Evolutionary conservation across 2,113 vertebrate species (phyloP).

Genomic region (Perccottus glenii): DNA sequence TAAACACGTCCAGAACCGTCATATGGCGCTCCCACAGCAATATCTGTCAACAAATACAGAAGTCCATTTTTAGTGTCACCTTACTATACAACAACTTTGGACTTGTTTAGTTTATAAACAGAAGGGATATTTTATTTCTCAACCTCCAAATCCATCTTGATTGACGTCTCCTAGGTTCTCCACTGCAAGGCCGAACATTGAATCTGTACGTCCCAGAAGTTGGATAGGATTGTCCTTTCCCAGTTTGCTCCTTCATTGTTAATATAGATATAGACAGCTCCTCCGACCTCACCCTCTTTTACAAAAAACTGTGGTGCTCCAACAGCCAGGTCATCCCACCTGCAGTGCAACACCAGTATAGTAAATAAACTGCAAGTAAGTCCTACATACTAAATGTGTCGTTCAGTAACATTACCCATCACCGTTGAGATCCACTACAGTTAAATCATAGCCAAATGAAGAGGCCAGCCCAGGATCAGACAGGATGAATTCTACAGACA

Average conservation of each 20-base stretch:
- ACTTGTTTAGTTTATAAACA: no score
- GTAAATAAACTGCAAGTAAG: neutral
- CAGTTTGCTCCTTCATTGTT: constrained; percentile 83
- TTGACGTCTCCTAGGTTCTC: constrained; percentile 90
- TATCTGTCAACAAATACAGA: constrained; percentile 78
- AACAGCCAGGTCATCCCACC: constrained; percentile 92
- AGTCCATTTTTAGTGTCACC: neutral
- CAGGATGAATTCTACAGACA: constrained; percentile 83
- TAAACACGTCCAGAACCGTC: constrained; percentile 86
- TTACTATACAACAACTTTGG: no score
- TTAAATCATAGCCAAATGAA: constrained; percentile 92
- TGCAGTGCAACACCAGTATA: constrained; percentile 48
- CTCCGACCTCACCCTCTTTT: constrained; percentile 84
- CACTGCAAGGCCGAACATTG: constrained; percentile 93
- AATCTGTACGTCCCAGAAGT: constrained; percentile 84
- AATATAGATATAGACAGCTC: constrained; percentile 89
- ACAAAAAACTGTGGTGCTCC: constrained; percentile 91
- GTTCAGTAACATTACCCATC: constrained; percentile 80
- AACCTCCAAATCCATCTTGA: constrained; percentile 88
- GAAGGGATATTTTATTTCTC: neutral
- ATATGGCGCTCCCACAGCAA: constrained; percentile 90
- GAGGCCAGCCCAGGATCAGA: constrained; percentile 90
- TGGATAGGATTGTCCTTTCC: constrained; percentile 79
- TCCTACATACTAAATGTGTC: neutral
- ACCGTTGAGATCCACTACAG: constrained; percentile 88